Base-by-base conservation (phyloP, 2,888 invertebrate genomes). In the Andrena bicolor region DNA sequence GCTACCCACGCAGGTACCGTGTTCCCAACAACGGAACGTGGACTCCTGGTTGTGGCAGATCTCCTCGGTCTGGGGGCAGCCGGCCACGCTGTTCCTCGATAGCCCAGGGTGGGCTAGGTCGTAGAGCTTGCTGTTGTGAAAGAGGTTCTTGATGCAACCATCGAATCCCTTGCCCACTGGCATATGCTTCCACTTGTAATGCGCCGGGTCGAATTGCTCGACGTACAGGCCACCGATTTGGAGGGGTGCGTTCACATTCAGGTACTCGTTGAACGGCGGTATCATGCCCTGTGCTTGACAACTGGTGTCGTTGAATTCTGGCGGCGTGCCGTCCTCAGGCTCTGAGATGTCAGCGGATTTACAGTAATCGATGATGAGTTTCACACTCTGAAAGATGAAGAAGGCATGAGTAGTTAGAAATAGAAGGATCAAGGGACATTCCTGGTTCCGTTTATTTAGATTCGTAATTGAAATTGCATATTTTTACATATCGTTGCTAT, bases 41-140 rank as follows among this genome's bases (percentile, higher is more conserved):
- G 97, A 96, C 88, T 98, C 98, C 63, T 98, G 97, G 91, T 97
- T 96, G 87, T 97, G 97, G 93, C 99, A 99, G 56, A 97, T 96
- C 91, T 98, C 98, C 91, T 99, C 99, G 13, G 99, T 98, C 92
- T 98, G 98, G 0, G 98, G 97, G 93, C 99, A 99, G 3, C 99
- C 99, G 1, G 97, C 96, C 1, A 97, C 96, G 84, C 98, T 98
- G 93, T 98, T 97, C 90, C 97, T 95, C 0, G 97, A 97, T 35
- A 98, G 94, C 0, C 99, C 99, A 0, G 99, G 98, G 93, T 98
- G 97, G 0, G 98, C 98, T 88, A 99, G 95, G 93, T 99, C 99
- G 94, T 99, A 99, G 72, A 99, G 95, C 93, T 97, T 98, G 90
- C 99, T 99, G 92, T 99, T 99, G 92, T 99, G 99, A 91, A 99